A percentile compares a stretch with the other conserved stretches of the same genome.
phyloP scores from a whole-genome alignment of 2,113 vertebrate species.

The Malurus cyaneus region DNA sequence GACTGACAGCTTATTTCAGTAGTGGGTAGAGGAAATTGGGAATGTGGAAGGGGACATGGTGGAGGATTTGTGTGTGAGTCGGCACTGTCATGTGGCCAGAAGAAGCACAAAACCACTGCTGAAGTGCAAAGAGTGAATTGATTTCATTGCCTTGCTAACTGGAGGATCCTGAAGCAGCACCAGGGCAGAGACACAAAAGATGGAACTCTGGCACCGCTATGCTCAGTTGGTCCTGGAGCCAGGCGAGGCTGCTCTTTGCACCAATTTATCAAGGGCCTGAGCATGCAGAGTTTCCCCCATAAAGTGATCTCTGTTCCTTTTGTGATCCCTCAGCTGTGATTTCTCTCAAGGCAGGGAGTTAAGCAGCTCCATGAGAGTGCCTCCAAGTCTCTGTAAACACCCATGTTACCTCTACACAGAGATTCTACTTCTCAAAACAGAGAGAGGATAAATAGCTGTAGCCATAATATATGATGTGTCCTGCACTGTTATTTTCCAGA shows the following conservation, averaged over 20 bases:
- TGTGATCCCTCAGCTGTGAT: neutral
- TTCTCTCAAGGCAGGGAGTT: neutral
- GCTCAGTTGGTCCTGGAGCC: neutral
- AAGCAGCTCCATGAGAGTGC: neutral
- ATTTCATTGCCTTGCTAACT: neutral
- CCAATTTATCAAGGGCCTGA: accelerated
- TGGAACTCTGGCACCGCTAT: accelerated
- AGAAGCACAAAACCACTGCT: neutral
- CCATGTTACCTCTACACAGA: neutral
- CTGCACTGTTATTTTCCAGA: neutral
- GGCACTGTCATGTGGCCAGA: neutral
- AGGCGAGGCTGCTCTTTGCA: neutral
- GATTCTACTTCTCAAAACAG: neutral
- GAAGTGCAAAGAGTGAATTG: neutral
- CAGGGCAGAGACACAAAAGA: accelerated
- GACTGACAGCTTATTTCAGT: neutral
- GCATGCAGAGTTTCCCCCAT: neutral
- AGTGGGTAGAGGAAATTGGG: neutral
- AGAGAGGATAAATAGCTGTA: neutral
- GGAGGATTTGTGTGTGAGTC: neutral
- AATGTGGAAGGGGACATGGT: neutral
- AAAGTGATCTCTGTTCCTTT: neutral
- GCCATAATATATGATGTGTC: neutral
- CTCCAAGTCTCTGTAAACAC: neutral
- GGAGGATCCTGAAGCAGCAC: neutral